Percentiles rank a stretch among this genome's conserved stretches.
phyloP scores from a whole-genome alignment of 1,140 invertebrate species.

The Myzus persicae region DNA sequence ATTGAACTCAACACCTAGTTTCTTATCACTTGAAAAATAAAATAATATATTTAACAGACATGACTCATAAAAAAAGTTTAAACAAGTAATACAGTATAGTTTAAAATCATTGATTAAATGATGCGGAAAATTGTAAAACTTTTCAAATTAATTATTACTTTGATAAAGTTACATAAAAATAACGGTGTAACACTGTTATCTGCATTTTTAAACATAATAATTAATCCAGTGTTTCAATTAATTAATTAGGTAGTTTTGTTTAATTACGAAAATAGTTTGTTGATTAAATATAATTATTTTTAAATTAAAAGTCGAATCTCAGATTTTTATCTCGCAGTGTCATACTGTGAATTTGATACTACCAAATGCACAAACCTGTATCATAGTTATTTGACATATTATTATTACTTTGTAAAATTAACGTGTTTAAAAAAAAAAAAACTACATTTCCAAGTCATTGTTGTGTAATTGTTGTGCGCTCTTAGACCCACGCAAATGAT shows the following conservation, averaged over 20 bases:
- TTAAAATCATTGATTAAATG: conserved; percentile 1
- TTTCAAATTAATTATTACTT: conserved; percentile 13
- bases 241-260: background rate
- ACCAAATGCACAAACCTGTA: background rate
- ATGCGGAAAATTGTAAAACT: conserved; percentile 1
- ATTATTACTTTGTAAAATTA: background rate
- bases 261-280: background rate
- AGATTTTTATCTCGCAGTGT: background rate
- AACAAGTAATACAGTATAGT: background rate
- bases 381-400: background rate
- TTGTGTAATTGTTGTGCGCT: background rate
- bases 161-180: background rate
- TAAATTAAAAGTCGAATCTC: background rate
- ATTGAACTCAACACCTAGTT: background rate
- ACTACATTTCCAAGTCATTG: background rate
- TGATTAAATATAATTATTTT: conserved; percentile 1
- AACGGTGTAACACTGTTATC: background rate
- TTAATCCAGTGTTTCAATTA: background rate
- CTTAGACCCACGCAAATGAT: background rate
- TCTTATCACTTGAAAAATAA: background rate
- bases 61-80: background rate
- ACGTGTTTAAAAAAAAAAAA: background rate
- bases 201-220: background rate
- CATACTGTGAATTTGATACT: background rate
- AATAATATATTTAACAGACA: background rate